These are phyloP conservation scores for Sweltsa coloradensis DNA, from an alignment of 1,140 invertebrate genomes.

Conservation along the genomic window DNA sequence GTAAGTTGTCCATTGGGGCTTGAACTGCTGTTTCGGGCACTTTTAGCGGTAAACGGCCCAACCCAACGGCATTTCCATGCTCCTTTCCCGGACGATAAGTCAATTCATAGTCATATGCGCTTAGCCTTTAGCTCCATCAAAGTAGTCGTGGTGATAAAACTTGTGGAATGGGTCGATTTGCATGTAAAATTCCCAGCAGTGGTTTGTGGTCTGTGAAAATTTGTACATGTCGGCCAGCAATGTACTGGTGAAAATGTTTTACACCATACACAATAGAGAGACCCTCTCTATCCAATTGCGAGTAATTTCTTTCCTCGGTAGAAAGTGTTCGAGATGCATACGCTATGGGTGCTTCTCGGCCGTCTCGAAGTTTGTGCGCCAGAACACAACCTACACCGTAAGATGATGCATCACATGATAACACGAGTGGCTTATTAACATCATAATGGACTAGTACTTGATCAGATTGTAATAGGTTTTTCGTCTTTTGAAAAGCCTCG, in stretches of 20 bases:
- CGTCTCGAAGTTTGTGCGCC: slow-evolving; percentile 23
- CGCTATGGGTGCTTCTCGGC: slow-evolving; percentile 22
- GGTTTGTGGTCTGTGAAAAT: slow-evolving; percentile 20
- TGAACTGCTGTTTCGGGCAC: too few relatives aligned
- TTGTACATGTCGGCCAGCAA: slow-evolving; percentile 16
- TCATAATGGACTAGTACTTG: not conserved
- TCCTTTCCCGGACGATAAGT: too few relatives aligned
- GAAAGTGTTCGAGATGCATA: slow-evolving; percentile 22
- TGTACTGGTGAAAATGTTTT: slow-evolving; percentile 19
- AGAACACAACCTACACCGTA: slow-evolving; percentile 28
- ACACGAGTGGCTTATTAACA: not conserved
- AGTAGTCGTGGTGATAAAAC: too few relatives aligned
- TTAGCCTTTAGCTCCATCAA: too few relatives aligned
- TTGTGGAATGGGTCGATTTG: too few relatives aligned
- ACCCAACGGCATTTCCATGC: too few relatives aligned
- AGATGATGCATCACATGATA: slow-evolving; percentile 32
- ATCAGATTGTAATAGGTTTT: not conserved
- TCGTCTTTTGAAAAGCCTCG: slow-evolving; percentile 1
- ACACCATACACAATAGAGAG: slow-evolving; percentile 19
- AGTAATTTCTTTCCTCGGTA: slow-evolving; percentile 29
- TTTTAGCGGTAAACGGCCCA: too few relatives aligned
- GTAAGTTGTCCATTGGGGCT: too few relatives aligned
- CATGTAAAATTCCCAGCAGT: too few relatives aligned
- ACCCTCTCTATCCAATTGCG: slow-evolving; percentile 25
- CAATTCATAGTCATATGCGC: too few relatives aligned